Evolutionary conservation across 92 coral and sea anemone genomes (phyloP), one percentile per base, ranked within the genome.

Genomic region (Hydrozoanthus gracilis): DNA sequence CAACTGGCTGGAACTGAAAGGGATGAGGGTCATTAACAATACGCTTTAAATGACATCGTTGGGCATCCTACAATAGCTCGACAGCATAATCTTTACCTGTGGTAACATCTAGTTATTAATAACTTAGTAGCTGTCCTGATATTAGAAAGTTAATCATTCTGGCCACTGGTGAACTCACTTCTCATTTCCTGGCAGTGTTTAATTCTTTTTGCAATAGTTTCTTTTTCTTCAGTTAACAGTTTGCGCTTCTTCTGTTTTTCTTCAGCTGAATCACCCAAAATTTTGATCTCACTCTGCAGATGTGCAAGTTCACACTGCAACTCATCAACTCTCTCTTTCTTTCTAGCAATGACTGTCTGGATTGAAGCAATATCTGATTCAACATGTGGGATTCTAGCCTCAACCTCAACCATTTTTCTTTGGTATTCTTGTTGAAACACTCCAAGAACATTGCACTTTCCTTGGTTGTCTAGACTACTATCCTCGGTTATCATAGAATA

Each of bases 391-490:
- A 80, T 65, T 47, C 48, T 80, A 2, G 50, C 71, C 1, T 80
- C 85, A 10, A 80, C 74, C 11, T 48, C 61, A 13, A 11, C 58
- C 85, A 80, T 65, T 65, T 65, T 80, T 16, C 85, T 73, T 58
- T 80, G 85, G 51, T 80, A 80, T 17, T 80, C 85, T 49, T 80
- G 85, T 13, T 80, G 85, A 47, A 80, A 80, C 48, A 80, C 85
- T 62, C 85, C 73, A 17, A 80, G 74, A 14, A 80, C 85, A 65
- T 80, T 80, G 16, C 85, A 62, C 44, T 80, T 65, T 18, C 85
- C 85, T 18, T 62, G 10, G 12, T 10, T 68, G 58, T 80, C 85
- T n/a, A 80, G 69, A 65, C 85, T 65, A 16, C 60, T 64, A 14
- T 80, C 85, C 35, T 80, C 60, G 4, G 73, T 66, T 17, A 80